phyloP scores from a whole-genome alignment of 2,888 invertebrate species.

The Merodon equestris region DNA sequence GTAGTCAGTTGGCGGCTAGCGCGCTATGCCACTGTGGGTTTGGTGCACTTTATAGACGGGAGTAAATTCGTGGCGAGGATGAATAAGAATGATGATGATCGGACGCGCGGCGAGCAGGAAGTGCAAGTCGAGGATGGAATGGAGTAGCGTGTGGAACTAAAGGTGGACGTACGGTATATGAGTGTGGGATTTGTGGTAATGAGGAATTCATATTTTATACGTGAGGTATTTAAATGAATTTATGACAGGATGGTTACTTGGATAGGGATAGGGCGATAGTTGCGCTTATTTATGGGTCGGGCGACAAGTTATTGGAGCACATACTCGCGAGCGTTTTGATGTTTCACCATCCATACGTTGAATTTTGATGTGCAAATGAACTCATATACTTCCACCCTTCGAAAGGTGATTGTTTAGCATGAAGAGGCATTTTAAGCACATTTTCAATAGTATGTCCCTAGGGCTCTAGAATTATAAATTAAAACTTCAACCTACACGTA shows the following conservation, averaged over 20 bases:
- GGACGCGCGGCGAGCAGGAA: neutral
- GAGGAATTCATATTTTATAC: constrained; percentile 60
- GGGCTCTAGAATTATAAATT: no score
- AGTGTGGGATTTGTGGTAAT: constrained; percentile 66
- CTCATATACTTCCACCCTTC: no score
- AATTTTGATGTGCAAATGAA: no score
- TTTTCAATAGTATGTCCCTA: no score
- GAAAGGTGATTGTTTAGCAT: no score
- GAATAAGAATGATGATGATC: constrained; percentile 55
- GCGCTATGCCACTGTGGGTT: constrained; percentile 40
- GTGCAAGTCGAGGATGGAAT: constrained; percentile 3
- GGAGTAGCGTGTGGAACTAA: no score
- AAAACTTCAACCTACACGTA: no score
- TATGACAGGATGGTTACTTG: constrained; percentile 29
- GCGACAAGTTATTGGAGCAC: constrained; percentile 30
- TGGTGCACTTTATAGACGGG: constrained; percentile 12
- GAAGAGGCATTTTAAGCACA: no score
- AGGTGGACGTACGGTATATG: constrained; percentile 34
- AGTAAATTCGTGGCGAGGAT: constrained; percentile 54
- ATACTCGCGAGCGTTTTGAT: neutral
- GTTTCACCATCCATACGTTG: no score
- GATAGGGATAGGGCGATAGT: neutral
- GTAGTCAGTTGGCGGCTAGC: constrained; percentile 48
- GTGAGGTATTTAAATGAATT: constrained; percentile 50
- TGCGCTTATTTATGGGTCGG: constrained; percentile 35